phyloP scores from a whole-genome alignment of 2,797 vertebrate genomes.

The Lophotriccus pileatus region DNA sequence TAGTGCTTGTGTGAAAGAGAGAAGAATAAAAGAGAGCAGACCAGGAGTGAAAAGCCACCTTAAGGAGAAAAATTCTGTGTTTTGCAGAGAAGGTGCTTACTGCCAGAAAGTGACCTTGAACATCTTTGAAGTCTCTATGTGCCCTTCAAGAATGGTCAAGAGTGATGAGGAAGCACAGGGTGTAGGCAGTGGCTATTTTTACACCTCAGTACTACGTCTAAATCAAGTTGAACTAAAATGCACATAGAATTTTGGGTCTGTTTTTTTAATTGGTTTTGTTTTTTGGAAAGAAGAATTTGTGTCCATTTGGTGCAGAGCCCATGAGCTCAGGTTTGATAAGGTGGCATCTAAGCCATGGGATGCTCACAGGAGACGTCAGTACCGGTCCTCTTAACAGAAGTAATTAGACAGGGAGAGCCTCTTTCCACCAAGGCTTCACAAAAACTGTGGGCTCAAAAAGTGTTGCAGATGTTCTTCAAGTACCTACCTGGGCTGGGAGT shows the following conservation, averaged over 20 bases:
- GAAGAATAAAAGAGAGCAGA: not conserved
- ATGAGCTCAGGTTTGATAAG: not conserved
- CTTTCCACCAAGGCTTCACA: not conserved
- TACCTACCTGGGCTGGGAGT: not conserved
- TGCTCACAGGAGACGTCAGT: not conserved
- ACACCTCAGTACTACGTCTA: not conserved
- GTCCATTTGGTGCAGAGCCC: not conserved
- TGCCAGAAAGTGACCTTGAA: not conserved
- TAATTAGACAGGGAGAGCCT: not conserved
- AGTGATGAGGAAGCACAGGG: not conserved
- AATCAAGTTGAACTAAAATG: not conserved
- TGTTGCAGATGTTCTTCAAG: not conserved
- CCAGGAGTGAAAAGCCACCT: not conserved
- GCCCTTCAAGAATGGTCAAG: not conserved
- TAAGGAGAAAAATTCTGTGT: not conserved
- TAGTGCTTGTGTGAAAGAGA: not conserved
- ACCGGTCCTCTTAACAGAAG: not conserved
- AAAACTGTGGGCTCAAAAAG: not conserved
- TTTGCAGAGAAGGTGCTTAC: not conserved
- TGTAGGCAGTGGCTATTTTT: not conserved
- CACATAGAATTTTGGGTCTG: not conserved
- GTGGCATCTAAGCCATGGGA: rapidly evolving
- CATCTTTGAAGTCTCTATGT: not conserved
- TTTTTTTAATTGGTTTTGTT: not conserved
- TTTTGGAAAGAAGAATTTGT: not conserved